These are phyloP conservation scores for Popillia japonica DNA, from an alignment of 1,140 invertebrate species.

Conservation along the genomic window DNA sequence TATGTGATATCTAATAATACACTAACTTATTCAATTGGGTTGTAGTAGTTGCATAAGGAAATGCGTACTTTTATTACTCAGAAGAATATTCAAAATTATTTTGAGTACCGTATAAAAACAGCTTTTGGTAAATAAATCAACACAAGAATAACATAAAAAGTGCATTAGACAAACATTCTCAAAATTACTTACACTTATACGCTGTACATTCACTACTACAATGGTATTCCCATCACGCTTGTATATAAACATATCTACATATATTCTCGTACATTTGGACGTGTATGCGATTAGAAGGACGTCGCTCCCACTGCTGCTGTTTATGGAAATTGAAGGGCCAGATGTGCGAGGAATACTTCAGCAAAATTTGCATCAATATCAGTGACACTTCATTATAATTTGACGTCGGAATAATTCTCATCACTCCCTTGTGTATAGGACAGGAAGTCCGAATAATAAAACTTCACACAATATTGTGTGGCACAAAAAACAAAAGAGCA, in stretches of 20 bases:
- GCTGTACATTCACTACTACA: too few species aligned
- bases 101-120: too few species aligned
- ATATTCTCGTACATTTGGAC: background rate
- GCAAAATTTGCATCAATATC: slow-evolving; percentile 36
- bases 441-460: background rate
- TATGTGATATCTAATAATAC: too few species aligned
- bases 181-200: too few species aligned
- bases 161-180: too few species aligned
- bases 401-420: slow-evolving; percentile 27
- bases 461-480: slow-evolving; percentile 24
- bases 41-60: too few species aligned
- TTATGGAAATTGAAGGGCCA: slow-evolving; percentile 38
- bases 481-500: background rate
- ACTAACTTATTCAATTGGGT: too few species aligned
- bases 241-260: background rate
- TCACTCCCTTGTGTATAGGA: background rate
- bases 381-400: slow-evolving; percentile 35
- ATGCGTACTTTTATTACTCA: too few species aligned
- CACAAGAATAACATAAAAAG: too few species aligned
- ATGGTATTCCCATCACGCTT: background rate
- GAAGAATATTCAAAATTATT: too few species aligned
- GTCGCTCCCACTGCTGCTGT: background rate
- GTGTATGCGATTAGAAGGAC: background rate
- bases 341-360: slow-evolving; percentile 24
- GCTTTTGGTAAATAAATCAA: too few species aligned